A percentile compares a stretch with the other conserved stretches of the same genome.
These are phyloP conservation scores for Oncopeltus fasciatus DNA, from an alignment of 1,140 invertebrate genomes.

Conservation along the genomic window DNA sequence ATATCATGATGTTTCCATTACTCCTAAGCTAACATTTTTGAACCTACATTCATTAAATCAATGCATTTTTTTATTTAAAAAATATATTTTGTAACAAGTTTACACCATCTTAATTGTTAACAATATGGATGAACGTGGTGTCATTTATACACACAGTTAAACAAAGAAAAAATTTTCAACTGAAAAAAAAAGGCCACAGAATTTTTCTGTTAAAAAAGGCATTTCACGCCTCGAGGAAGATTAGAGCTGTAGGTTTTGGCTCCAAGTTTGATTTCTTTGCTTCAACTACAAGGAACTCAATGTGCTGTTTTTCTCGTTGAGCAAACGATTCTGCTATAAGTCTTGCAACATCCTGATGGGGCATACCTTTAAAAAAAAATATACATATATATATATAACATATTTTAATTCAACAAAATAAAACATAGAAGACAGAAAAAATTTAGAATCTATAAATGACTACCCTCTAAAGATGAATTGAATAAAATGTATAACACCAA, in stretches of 20 bases:
- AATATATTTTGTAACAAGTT: not conserved
- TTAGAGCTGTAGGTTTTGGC: constrained; percentile 70
- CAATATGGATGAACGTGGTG: constrained; percentile 6
- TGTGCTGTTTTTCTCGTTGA: constrained; percentile 65
- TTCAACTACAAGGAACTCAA: constrained; percentile 79
- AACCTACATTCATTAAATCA: not conserved
- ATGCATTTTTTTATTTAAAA: not conserved
- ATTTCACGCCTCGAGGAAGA: constrained; percentile 53
- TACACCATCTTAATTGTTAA: not conserved
- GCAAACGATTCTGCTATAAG: constrained; percentile 81
- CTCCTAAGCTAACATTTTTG: not conserved
- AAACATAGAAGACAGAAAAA: too few species aligned
- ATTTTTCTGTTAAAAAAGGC: constrained; percentile 9
- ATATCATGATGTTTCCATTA: not conserved
- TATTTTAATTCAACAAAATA: too few species aligned
- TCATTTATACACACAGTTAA: not conserved
- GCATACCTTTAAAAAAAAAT: constrained; percentile 40
- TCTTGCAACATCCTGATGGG: constrained; percentile 67
- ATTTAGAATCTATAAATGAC: too few species aligned
- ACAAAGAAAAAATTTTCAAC: constrained; percentile 8
- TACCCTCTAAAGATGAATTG: too few species aligned
- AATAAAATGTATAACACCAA: too few species aligned
- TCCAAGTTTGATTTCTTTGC: constrained; percentile 79
- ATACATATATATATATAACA: too few species aligned
- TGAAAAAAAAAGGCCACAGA: constrained; percentile 15